Conservation (phyloP, 2,888 invertebrate genomes). For the Melieria crassipennis region DNA sequence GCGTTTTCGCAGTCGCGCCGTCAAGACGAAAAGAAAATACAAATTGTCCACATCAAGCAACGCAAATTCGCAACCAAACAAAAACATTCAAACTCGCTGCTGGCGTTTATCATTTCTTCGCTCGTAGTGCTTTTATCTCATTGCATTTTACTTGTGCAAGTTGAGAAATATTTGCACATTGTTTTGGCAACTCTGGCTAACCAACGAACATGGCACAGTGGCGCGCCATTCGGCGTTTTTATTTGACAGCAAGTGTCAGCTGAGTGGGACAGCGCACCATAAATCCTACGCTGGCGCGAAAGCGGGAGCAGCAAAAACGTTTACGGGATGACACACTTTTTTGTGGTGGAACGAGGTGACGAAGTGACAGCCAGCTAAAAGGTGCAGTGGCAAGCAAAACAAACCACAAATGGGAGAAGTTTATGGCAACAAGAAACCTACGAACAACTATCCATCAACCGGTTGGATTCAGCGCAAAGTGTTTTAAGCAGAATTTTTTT, state of each 20-base stretch:
- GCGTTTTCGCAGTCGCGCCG: background rate
- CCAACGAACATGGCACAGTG: background rate
- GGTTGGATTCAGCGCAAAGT: no score
- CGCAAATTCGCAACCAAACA: background rate
- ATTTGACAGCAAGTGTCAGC: background rate
- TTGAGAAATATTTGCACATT: background rate
- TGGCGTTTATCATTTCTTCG: background rate
- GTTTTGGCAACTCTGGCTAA: constrained; percentile 1
- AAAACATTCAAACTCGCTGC: background rate
- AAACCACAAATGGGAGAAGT: no score
- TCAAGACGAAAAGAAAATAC: background rate
- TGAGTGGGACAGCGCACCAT: background rate
- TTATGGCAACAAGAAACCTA: no score
- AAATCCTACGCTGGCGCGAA: background rate
- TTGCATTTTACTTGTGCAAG: background rate
- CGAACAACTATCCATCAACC: no score
- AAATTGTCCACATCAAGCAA: background rate
- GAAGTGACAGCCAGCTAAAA: background rate
- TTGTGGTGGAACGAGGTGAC: background rate
- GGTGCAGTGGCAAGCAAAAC: background rate
- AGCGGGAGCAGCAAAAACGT: background rate
- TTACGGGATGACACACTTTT: background rate
- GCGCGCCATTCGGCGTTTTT: constrained; percentile 4
- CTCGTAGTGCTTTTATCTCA: background rate
- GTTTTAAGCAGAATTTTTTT: no score